Base-by-base conservation (phyloP, 2,797 vertebrate species). In the Sebastolobus altivelis region DNA sequence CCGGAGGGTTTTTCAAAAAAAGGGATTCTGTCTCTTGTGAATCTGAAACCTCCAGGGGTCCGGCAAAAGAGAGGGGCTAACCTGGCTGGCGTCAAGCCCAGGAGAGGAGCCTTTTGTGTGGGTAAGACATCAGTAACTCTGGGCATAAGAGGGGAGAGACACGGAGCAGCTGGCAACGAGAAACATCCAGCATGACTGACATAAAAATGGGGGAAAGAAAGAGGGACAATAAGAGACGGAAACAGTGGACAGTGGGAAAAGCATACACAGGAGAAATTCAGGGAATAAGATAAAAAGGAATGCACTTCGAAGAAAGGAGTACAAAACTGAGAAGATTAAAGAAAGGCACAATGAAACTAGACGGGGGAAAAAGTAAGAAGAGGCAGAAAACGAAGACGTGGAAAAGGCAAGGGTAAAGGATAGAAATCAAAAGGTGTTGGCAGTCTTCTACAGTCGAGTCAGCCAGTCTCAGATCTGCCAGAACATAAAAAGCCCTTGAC, bases 1-100 rank as follows among this genome's bases (percentile, higher is more conserved):
- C 25, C 1, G 3, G 22, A 80, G 72, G 46, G 46, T 72, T 77
- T 74, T 66, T 5, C 31, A 77, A 85, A 79, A 75, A 56, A 79
- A 65, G 66, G 31, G 78, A 72, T 86, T 89, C 54, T 80, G 80
- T 89, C 81, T 81, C 69, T 85, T 87, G 79, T 85, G 84, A 88
- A 89, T 91, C 81, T 75, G 37, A 90, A 83, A 84, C 65, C 89
- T 85, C 81, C 86, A 85, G 91, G 88, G 92, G 87, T 89, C 80
- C 79, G 27, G 67, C 75, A 54, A 83, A 84, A 88, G 27, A 89
- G 79, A 86, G 80, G 80, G 84, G 81, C 79, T 92, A 93, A 95
- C 93, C 93, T 89, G 94, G 81, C 86, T 92, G 94, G 93, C 87
- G 40, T 85, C 52, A 63, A 87, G 89, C 92, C 92, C 89, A 90